Base-by-base conservation (phyloP, 2,113 vertebrate genomes). In the Nannobrachium achirus region DNA sequence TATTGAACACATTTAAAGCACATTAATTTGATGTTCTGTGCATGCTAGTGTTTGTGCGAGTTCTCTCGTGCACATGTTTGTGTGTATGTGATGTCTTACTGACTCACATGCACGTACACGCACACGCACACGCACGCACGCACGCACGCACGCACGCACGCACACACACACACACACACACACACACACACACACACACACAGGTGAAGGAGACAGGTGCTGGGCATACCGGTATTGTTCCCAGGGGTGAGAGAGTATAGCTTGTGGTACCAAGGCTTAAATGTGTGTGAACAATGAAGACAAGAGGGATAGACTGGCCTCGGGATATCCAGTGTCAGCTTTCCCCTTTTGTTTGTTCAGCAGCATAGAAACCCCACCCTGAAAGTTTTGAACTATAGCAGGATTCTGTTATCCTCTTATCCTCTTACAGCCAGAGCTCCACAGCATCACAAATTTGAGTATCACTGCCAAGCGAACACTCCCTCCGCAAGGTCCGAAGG, bases 331-430 rank as follows among this genome's bases (percentile, higher is more conserved):
- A 67, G 71, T 92, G 61, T 87, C 90, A 39, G 51, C 42, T 73
- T 85, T 87, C 71, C 20, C 56, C 70, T 75, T 89, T 87, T 82
- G 83, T 89, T 87, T 82, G 83, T 89, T 41, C 66, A 16, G 39
- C 38, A 60, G 51, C 19, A 45, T 42, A 66, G 63, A 85, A 86
- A 86, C 91, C 81, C 85, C 91, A 80, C 91, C 92, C 86, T 68
- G 51, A 56, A 66, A 71, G 49, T 75, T n/a, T 10, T 13, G 39
- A 70, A 44, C 75, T 73, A 81, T 77, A 85, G 72, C 48, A 41
- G 33, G 9, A 56, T 39, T 57, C 13, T 16, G 60, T 13, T 61
- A 62, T 64, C 46, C 66, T 76, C 68, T 13, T 61, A 62, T 64
- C 46, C 66, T 76, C 68, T 62, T 41, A 62, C 65, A 69, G 71